phyloP scores from a whole-genome alignment of 2,113 vertebrate genomes.

The Ornithorhynchus anatinus region DNA sequence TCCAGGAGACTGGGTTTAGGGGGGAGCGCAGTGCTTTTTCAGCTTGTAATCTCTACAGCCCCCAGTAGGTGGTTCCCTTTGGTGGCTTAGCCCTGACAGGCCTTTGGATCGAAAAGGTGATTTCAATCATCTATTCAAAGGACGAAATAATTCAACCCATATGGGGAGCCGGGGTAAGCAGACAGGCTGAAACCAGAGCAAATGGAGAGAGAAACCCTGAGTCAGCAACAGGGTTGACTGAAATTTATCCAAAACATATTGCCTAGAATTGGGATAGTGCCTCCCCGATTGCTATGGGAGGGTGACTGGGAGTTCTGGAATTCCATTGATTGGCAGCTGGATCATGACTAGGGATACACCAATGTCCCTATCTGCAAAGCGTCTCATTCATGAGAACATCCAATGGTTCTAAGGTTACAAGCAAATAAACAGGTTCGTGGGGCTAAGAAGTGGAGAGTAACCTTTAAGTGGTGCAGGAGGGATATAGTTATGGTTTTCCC shows the following conservation, averaged over 20 bases:
- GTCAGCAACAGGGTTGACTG: constrained; percentile 5
- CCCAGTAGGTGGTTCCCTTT: constrained; percentile 14
- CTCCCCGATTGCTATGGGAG: constrained; percentile 1
- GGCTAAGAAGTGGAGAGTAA: constrained; percentile 7
- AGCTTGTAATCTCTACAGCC: constrained; percentile 8
- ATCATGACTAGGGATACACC: fast-evolving
- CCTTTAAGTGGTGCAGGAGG: neutral
- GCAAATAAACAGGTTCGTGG: neutral
- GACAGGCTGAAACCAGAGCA: neutral
- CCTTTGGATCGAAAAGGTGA: constrained; percentile 29
- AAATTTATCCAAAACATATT: constrained; percentile 40
- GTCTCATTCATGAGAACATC: neutral
- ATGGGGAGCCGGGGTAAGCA: constrained; percentile 13
- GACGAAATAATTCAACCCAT: constrained; percentile 36
- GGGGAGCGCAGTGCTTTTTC: neutral
- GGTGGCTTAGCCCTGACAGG: constrained; percentile 20
- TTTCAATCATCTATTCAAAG: constrained; percentile 38
- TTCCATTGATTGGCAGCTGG: neutral
- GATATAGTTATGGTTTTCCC: neutral
- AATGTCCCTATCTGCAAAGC: neutral
- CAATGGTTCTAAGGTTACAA: neutral
- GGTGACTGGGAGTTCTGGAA: neutral
- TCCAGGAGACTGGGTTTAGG: neutral
- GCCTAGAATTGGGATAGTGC: neutral
- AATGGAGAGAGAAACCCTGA: constrained; percentile 37